Evolutionary conservation across 2,113 vertebrate species (phyloP).

Genomic region (Columbina picui): DNA sequence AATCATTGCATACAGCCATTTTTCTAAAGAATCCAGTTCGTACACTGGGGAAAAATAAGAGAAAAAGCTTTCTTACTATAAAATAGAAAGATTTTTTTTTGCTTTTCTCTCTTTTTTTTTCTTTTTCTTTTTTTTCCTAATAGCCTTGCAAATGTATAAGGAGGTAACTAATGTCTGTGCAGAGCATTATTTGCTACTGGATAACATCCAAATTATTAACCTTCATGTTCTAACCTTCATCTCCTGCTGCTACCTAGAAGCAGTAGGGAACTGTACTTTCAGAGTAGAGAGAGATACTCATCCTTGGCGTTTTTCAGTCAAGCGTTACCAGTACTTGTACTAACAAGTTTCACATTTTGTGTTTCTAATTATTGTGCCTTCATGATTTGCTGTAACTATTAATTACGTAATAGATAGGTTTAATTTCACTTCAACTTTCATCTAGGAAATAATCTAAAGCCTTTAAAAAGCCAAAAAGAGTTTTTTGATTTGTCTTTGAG

Average conservation of each 20-base stretch:
- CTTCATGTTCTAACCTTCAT: neutral
- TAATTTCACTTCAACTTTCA: neutral
- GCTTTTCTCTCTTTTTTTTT: neutral
- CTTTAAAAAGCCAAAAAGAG: neutral
- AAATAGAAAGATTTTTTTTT: neutral
- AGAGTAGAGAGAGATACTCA: neutral
- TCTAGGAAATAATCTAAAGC: neutral
- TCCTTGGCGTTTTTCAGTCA: neutral
- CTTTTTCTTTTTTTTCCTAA: neutral
- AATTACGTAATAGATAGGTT: neutral
- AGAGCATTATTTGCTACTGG: neutral
- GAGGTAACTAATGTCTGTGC: neutral
- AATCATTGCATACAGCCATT: neutral
- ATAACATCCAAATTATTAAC: neutral
- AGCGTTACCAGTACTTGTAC: neutral
- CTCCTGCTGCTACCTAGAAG: neutral
- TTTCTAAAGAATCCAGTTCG: neutral
- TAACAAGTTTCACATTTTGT: neutral
- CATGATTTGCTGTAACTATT: neutral
- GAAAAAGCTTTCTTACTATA: neutral
- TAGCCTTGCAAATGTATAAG: neutral
- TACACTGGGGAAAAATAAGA: neutral
- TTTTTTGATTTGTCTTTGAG: neutral
- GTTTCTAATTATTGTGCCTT: neutral
- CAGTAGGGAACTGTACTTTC: neutral